Conservation (phyloP, 2,113 vertebrate species). For the Chloebia gouldiae region DNA sequence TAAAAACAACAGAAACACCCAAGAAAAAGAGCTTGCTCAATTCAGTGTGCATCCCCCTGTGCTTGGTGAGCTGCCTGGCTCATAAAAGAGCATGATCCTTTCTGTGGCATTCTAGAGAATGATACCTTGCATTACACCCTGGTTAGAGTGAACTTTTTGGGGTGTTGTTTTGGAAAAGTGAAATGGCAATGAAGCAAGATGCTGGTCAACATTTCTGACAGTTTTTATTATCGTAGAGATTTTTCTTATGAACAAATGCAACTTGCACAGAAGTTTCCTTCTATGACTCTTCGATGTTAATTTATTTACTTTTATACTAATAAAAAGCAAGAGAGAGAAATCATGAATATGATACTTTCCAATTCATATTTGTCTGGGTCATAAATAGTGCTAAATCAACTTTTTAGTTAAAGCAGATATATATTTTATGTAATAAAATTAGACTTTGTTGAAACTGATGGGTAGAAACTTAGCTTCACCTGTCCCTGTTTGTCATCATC, state of each 20-base stretch:
- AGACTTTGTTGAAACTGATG: not conserved
- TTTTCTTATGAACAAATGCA: not conserved
- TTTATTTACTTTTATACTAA: not conserved
- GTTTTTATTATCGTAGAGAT: not conserved
- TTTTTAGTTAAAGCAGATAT: not conserved
- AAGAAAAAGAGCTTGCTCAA: not conserved
- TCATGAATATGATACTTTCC: not conserved
- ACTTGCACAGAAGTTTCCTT: not conserved
- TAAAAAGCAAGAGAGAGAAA: not conserved
- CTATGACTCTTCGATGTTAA: not conserved
- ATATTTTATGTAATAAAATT: not conserved
- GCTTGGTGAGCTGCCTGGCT: not conserved
- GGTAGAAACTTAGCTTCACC: not conserved
- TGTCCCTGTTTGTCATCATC: not conserved
- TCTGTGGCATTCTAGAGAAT: not conserved
- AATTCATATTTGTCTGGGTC: not conserved
- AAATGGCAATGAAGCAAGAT: not conserved
- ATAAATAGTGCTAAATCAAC: not conserved
- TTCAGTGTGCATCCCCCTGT: not conserved
- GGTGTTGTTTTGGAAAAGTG: not conserved
- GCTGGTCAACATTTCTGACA: not conserved
- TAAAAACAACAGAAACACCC: not conserved
- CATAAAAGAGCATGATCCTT: not conserved
- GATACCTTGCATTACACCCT: not conserved
- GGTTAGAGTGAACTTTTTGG: not conserved